phyloP scores from a whole-genome alignment of 2,888 invertebrate species.

The Lycia hirtaria region DNA sequence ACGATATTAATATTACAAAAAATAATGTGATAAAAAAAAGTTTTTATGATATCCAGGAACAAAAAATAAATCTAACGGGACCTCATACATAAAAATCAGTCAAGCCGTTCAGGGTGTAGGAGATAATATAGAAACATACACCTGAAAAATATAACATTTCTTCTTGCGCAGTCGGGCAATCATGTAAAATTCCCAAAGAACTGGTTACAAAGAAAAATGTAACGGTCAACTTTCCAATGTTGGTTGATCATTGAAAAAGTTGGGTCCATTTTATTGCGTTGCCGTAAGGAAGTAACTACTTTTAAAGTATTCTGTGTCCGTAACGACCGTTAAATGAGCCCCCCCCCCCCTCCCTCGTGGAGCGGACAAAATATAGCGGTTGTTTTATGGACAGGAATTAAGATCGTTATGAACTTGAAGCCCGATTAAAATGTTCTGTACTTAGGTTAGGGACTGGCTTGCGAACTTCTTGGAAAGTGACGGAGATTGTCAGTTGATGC shows the following conservation, averaged over 20 bases:
- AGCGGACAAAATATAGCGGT: constrained; percentile 22
- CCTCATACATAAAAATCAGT: too few species aligned
- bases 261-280: constrained; percentile 25
- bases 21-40: too few species aligned
- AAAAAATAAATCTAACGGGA: too few species aligned
- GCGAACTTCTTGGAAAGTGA: too few species aligned
- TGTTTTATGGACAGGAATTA: constrained; percentile 20
- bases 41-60: too few species aligned
- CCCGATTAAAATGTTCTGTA: constrained; percentile 5
- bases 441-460: too few species aligned
- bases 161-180: too few species aligned
- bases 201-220: constrained; percentile 37
- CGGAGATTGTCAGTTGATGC: too few species aligned
- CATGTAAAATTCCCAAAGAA: constrained; percentile 55
- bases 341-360: constrained; percentile 19
- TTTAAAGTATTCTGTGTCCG: constrained; percentile 16
- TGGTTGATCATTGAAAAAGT: constrained; percentile 27
- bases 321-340: constrained; percentile 34
- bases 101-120: too few species aligned
- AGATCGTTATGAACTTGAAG: constrained; percentile 12
- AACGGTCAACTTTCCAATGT: constrained; percentile 16
- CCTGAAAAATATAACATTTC: neutral
- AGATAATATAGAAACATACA: too few species aligned
- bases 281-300: too few species aligned
- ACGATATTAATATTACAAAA: too few species aligned